Evolutionary conservation across 2,113 vertebrate species (phyloP).

Genomic region (Eptesicus fuscus): DNA sequence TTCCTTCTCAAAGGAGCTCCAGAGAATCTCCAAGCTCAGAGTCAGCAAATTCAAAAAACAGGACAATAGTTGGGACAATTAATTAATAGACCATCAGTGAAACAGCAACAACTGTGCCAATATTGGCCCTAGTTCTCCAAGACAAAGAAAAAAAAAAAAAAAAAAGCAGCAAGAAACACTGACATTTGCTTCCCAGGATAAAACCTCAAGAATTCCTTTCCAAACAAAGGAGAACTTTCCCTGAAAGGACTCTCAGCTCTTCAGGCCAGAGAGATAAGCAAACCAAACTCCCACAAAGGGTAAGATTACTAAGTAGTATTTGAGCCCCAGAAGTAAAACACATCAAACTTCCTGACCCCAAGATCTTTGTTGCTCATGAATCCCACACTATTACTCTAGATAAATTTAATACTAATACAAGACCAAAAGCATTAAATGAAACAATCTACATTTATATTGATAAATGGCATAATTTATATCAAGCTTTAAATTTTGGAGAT

Average conservation of each 20-base stretch:
- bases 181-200: neutral
- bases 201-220: slow-evolving; percentile 22
- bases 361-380: neutral
- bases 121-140: neutral
- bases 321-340: neutral
- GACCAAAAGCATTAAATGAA: neutral
- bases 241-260: neutral
- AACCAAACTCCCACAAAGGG: neutral
- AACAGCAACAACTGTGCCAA: neutral
- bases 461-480: neutral
- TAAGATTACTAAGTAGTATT: neutral
- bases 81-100: slow-evolving; percentile 57
- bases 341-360: neutral
- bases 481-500: neutral
- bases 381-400: neutral
- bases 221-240: neutral
- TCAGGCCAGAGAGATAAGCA: neutral
- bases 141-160: neutral
- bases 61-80: slow-evolving; percentile 25
- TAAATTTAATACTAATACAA: neutral
- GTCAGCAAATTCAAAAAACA: slow-evolving; percentile 66
- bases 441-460: neutral
- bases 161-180: neutral
- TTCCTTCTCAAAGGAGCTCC: slow-evolving; percentile 41
- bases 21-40: slow-evolving; percentile 26